phyloP scores from a whole-genome alignment of 1,140 invertebrate species.

The Leptestheria dahalacensis region DNA sequence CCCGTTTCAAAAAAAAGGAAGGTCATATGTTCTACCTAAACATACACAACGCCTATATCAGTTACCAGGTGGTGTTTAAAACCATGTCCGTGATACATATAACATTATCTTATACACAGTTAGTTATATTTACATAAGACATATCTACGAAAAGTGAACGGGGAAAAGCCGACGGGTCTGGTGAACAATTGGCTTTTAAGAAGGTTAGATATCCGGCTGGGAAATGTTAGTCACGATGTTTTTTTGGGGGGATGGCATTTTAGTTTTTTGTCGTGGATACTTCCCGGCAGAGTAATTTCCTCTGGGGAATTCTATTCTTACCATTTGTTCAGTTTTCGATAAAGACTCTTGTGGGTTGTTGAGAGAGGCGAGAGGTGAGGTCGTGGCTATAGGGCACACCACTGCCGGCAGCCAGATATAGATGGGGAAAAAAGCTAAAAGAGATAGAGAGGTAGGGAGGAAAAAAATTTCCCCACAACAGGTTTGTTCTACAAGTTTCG shows the following conservation, averaged over 20 bases:
- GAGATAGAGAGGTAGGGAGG: too few species aligned
- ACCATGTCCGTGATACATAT: too few species aligned
- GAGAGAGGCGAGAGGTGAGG: not conserved
- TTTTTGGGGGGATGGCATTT: not conserved
- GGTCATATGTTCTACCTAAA: too few species aligned
- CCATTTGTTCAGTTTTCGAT: not conserved
- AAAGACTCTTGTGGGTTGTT: not conserved
- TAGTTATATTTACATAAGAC: too few species aligned
- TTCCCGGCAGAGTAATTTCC: not conserved
- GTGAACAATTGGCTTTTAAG: too few species aligned
- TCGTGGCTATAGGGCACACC: not conserved
- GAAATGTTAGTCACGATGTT: not conserved
- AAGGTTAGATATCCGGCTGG: not conserved
- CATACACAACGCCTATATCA: too few species aligned
- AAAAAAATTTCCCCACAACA: not conserved
- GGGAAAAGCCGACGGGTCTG: too few species aligned
- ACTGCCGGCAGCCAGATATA: not conserved
- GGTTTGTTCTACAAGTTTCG: not conserved
- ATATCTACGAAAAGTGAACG: too few species aligned
- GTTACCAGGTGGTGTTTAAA: too few species aligned
- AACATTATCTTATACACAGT: too few species aligned
- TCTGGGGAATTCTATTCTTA: not conserved
- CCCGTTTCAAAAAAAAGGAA: too few species aligned
- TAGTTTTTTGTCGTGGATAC: not conserved
- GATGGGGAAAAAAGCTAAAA: not conserved